phyloP scores from a whole-genome alignment of 2,888 invertebrate genomes.

The Gryllus longicercus region DNA sequence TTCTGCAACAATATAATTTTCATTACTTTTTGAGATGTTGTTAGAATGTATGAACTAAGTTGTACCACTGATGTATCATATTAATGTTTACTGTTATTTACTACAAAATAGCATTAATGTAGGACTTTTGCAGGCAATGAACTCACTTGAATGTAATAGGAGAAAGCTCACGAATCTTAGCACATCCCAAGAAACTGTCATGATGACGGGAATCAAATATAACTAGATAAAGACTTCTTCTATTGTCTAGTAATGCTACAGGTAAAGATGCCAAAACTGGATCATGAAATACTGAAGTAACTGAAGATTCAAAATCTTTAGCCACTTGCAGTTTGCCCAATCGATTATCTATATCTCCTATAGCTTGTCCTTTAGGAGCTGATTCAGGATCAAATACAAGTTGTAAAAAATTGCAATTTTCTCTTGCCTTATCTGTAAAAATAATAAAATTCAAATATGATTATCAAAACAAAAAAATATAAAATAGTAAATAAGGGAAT shows the following conservation, averaged over 20 bases:
- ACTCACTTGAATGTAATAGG: constrained; percentile 69
- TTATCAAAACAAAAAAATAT: constrained; percentile 18
- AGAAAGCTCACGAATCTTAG: constrained; percentile 68
- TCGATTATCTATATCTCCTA: constrained; percentile 75
- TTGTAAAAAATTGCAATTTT: constrained; percentile 81
- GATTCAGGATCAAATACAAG: constrained; percentile 77
- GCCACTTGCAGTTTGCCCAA: constrained; percentile 73
- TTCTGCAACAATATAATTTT: no score
- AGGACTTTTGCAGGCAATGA: neutral
- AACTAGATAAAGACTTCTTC: constrained; percentile 75
- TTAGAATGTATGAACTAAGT: no score
- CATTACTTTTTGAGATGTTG: no score
- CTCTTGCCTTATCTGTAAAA: constrained; percentile 59
- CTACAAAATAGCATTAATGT: neutral
- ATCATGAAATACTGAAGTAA: constrained; percentile 59
- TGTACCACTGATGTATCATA: no score
- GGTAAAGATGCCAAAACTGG: constrained; percentile 67
- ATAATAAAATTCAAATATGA: neutral
- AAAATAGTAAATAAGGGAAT: neutral
- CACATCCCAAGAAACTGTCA: constrained; percentile 77
- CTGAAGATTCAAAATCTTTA: constrained; percentile 48
- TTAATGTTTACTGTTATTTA: neutral
- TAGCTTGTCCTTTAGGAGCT: constrained; percentile 56
- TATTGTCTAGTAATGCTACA: constrained; percentile 69
- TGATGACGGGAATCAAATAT: constrained; percentile 72